Evolutionary conservation across 2,888 invertebrate genomes (phyloP).

Genomic region (Calameuta pallipes): DNA sequence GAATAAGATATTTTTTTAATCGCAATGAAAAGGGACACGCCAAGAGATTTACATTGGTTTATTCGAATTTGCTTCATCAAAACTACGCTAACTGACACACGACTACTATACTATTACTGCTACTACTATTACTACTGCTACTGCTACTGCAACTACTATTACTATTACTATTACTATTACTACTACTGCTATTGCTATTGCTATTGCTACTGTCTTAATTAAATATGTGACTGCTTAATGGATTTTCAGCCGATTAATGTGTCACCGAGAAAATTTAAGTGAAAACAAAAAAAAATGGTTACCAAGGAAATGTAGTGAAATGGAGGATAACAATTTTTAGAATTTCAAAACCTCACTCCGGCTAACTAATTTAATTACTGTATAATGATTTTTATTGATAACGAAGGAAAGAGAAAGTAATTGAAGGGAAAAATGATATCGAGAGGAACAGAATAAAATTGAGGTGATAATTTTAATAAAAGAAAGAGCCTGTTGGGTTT

Average conservation of each 20-base stretch:
- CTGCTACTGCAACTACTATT: slow-evolving; percentile 48
- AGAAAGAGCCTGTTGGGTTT: neutral
- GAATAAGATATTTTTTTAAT: neutral
- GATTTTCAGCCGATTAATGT: neutral
- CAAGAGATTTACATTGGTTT: neutral
- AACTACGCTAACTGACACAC: neutral
- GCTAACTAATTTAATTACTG: slow-evolving; percentile 44
- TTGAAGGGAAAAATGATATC: slow-evolving; percentile 53
- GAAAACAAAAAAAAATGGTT: slow-evolving; percentile 12
- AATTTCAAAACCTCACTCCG: neutral
- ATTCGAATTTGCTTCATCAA: neutral
- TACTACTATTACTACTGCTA: slow-evolving; percentile 43
- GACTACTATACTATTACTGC: slow-evolving; percentile 27
- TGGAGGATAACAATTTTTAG: neutral
- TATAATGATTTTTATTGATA: slow-evolving; percentile 64
- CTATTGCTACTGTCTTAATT: slow-evolving; percentile 32
- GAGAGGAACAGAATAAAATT: slow-evolving; percentile 27
- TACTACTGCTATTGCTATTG: slow-evolving; percentile 33
- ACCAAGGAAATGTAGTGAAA: slow-evolving; percentile 12
- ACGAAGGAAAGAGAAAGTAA: slow-evolving; percentile 53
- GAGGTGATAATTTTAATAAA: slow-evolving; percentile 15
- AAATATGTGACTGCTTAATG: slow-evolving; percentile 9
- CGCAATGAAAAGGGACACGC: neutral
- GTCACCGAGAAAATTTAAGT: slow-evolving; percentile 19
- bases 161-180: slow-evolving; percentile 29